Evolutionary conservation across 2,797 vertebrate species (phyloP).

Genomic region (Siniperca obscura): DNA sequence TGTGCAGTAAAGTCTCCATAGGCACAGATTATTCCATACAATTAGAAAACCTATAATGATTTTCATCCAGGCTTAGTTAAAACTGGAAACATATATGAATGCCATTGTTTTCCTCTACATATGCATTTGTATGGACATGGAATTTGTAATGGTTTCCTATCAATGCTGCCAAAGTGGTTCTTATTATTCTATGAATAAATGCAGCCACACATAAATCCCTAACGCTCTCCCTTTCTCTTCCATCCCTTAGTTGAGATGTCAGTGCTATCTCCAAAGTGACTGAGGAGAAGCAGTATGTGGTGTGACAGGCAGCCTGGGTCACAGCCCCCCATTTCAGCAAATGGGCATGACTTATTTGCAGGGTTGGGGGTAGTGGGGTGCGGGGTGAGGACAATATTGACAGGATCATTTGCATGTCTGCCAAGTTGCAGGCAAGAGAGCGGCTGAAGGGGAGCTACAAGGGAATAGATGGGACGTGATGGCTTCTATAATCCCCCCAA

Average conservation of each 20-base stretch:
- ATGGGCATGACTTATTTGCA: slow-evolving; percentile 77
- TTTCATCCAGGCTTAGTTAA: slow-evolving; percentile 40
- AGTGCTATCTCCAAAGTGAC: slow-evolving; percentile 72
- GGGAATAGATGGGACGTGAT: slow-evolving; percentile 71
- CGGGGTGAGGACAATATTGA: slow-evolving; percentile 71
- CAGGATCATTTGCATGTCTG: slow-evolving; percentile 83
- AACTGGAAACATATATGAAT: slow-evolving; percentile 45
- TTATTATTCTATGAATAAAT: slow-evolving; percentile 61
- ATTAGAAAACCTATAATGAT: slow-evolving; percentile 27
- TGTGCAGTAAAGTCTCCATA: neutral
- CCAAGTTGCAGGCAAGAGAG: slow-evolving; percentile 69
- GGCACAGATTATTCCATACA: slow-evolving; percentile 39
- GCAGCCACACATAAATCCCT: slow-evolving; percentile 56
- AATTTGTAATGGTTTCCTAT: slow-evolving; percentile 57
- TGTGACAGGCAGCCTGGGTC: slow-evolving; percentile 82
- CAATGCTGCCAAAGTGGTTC: slow-evolving; percentile 66
- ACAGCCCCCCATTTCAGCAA: slow-evolving; percentile 78
- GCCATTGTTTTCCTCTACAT: slow-evolving; percentile 52
- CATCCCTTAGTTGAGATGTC: slow-evolving; percentile 69
- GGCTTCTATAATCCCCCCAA: slow-evolving; percentile 56
- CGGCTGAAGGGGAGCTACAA: slow-evolving; percentile 61
- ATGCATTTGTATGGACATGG: slow-evolving; percentile 56
- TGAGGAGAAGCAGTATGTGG: slow-evolving; percentile 72
- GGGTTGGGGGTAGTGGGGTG: slow-evolving; percentile 64
- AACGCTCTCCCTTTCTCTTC: slow-evolving; percentile 10